Base-by-base conservation (phyloP, 1,140 invertebrate species). In the Mesaphorura yosii region DNA sequence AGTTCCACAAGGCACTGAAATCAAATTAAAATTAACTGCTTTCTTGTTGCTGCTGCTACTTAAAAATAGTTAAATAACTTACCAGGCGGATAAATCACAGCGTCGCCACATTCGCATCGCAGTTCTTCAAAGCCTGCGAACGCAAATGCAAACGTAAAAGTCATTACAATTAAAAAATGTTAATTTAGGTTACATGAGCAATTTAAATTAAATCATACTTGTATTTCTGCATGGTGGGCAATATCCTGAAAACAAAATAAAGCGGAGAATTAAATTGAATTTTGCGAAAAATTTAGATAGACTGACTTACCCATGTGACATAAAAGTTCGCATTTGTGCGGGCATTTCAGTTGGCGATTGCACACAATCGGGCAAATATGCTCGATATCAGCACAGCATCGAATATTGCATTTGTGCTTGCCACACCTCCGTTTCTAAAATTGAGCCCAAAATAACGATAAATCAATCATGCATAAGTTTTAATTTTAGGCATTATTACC, bases 51-150 rank as follows among this genome's bases (percentile, higher is more conserved):
- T 12, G 34, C 17, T 37, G 12, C 12, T 37, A 37, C 12, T 37
- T 37, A 37, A 12, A 12, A 37, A 37, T 17, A 23, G 23, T 15
- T 27, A 98, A 0, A 85, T n/a, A n/a, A n/a, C n/a, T n/a, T 78
- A 39, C 97, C 79, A 0, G 93, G 93, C 2, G 93, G 92, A 69
- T 83, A 83, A 40, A 88, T 71, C 19, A 94, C 83, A 51, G 81
- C 79, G 0, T 76, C 73, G 1, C 92, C 92, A 71, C 94, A 98
- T 64, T 88, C 83, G 67, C 94, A 97, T 2, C 79, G 80, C 2
- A 96, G 70, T 69, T 97, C 93, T 45, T 93, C 86, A 70, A 92
- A 96, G 66, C 79, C 81, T 81, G 31, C n/a, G 10, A n/a, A n/a
- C n/a, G n/a, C n/a, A n/a, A n/a, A n/a, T n/a, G n/a, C n/a, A n/a